These are phyloP conservation scores for Pseudoips prasinana DNA, from an alignment of 2,888 invertebrate genomes.

Conservation along the genomic window DNA sequence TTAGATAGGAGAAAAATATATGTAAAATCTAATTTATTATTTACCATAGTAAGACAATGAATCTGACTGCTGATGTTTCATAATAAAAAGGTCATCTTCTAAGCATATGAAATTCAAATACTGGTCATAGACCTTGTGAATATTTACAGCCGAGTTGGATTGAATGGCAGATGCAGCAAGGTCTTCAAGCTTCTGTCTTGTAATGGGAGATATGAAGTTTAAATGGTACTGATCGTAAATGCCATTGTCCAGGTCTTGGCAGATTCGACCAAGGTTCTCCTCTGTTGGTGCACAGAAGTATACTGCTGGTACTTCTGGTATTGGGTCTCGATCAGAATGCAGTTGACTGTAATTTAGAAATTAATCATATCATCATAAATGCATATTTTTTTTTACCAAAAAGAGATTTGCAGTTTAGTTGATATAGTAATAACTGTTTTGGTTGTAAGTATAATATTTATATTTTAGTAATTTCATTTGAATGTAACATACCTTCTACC, in stretches of 20 bases:
- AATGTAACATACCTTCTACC: too few species aligned
- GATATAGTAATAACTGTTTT: too few species aligned
- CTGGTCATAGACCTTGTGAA: slow-evolving; percentile 98
- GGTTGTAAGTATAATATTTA: too few species aligned
- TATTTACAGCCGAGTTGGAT: slow-evolving; percentile 93
- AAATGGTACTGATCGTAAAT: slow-evolving; percentile 97
- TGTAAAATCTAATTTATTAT: slow-evolving; percentile 21
- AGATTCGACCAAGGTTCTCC: slow-evolving; percentile 96
- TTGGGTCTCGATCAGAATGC: slow-evolving; percentile 94
- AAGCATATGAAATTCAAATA: slow-evolving; percentile 99
- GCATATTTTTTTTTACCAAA: too few species aligned
- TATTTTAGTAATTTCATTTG: too few species aligned
- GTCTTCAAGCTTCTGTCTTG: slow-evolving; percentile 96
- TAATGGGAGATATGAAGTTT: slow-evolving; percentile 98
- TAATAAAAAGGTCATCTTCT: slow-evolving; percentile 98
- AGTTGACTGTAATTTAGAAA: slow-evolving; percentile 87
- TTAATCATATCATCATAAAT: too few species aligned
- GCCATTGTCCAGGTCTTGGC: slow-evolving; percentile 93
- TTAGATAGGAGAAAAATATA: too few species aligned
- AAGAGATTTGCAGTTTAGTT: too few species aligned
- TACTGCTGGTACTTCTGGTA: slow-evolving; percentile 99
- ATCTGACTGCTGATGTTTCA: slow-evolving; percentile 96
- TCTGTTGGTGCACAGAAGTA: slow-evolving; percentile 98
- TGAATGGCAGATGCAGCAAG: slow-evolving; percentile 96
- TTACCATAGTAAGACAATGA: slow-evolving; percentile 95